Evolutionary conservation across 2,888 invertebrate genomes (phyloP).

Genomic region (Drosophila buzzatii): DNA sequence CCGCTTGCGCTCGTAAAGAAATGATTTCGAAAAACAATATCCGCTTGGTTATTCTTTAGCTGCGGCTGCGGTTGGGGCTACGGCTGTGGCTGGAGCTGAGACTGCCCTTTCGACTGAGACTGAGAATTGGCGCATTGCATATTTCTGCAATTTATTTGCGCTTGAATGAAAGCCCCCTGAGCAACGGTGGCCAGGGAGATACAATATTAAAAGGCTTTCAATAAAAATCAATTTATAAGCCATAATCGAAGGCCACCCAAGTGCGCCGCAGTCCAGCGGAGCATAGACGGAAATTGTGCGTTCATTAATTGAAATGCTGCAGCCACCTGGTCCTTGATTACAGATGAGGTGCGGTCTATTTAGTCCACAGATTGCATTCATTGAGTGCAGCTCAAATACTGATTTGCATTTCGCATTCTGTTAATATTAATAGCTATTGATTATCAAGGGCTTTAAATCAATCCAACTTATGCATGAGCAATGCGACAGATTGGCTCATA

Average conservation of each 20-base stretch:
- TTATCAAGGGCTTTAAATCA: neutral
- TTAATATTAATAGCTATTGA: slow-evolving; percentile 6
- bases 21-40: slow-evolving; percentile 76
- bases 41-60: slow-evolving; percentile 61
- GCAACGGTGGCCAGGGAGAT: slow-evolving; percentile 25
- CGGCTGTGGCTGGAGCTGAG: neutral
- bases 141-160: slow-evolving; percentile 74
- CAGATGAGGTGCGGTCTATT: slow-evolving; percentile 27
- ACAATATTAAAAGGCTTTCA: slow-evolving; percentile 68
- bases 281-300: slow-evolving; percentile 39
- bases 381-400: slow-evolving; percentile 30
- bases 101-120: slow-evolving; percentile 44
- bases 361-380: slow-evolving; percentile 17
- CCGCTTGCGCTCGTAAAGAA: slow-evolving; percentile 49
- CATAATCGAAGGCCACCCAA: slow-evolving; percentile 56
- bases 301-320: slow-evolving; percentile 39
- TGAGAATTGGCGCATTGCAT: slow-evolving; percentile 71
- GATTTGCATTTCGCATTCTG: slow-evolving; percentile 20
- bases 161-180: slow-evolving; percentile 58
- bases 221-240: slow-evolving; percentile 63
- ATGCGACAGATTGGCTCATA: neutral
- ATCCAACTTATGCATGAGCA: neutral
- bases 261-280: slow-evolving; percentile 5
- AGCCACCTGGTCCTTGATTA: slow-evolving; percentile 39
- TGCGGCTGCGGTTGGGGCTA: slow-evolving; percentile 43